Conservation (phyloP, 2,797 vertebrate species). For the Sebastolobus altivelis region DNA sequence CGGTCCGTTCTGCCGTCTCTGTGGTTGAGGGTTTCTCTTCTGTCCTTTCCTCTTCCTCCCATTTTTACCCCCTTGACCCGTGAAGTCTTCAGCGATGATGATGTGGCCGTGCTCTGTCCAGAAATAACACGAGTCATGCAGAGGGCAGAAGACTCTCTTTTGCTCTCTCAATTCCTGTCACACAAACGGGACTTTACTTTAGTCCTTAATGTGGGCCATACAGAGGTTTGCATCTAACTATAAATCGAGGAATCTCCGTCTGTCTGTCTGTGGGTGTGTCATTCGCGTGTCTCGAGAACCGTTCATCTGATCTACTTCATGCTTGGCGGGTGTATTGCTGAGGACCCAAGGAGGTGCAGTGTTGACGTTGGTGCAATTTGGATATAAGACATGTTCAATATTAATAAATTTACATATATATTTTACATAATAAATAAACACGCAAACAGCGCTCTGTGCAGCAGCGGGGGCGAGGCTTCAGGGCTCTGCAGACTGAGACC, state of each 20-base stretch:
- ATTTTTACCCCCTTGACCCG: slow-evolving; percentile 57
- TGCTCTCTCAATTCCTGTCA: not conserved
- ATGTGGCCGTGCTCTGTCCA: slow-evolving; percentile 62
- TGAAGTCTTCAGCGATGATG: slow-evolving; percentile 46
- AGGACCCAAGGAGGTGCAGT: not conserved
- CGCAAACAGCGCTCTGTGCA: too few relatives aligned
- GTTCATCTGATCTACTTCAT: not conserved
- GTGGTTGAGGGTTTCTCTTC: slow-evolving; percentile 54
- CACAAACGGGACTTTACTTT: not conserved
- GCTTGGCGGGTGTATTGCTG: not conserved
- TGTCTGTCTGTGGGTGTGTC: not conserved
- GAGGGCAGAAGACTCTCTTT: slow-evolving; percentile 43
- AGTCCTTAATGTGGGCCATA: not conserved
- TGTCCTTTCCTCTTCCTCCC: slow-evolving; percentile 53
- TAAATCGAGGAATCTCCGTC: not conserved
- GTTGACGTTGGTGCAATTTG: not conserved
- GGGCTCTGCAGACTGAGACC: too few relatives aligned
- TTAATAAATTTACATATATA: too few relatives aligned
- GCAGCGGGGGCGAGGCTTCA: too few relatives aligned
- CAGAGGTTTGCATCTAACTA: not conserved
- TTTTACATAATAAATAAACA: too few relatives aligned
- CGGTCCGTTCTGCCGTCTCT: slow-evolving; percentile 37
- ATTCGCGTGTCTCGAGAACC: not conserved
- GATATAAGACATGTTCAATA: not conserved
- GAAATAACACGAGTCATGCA: slow-evolving; percentile 65